These are phyloP conservation scores for Aricia artaxerxes DNA, from an alignment of 2,888 invertebrate genomes.

Conservation along the genomic window DNA sequence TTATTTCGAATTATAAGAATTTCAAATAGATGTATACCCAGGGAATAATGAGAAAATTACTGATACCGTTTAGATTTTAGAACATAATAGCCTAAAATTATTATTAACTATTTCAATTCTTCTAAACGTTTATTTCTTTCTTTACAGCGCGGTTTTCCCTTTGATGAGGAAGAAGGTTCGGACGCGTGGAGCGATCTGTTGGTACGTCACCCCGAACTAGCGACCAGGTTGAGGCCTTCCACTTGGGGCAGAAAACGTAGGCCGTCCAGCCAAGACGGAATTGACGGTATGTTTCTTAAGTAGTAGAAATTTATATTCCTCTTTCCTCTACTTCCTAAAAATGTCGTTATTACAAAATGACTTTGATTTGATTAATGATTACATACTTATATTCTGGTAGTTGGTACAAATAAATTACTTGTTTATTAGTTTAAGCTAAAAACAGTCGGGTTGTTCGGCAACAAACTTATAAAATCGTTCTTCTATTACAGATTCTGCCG, in stretches of 20 bases:
- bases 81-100: no score
- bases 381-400: no score
- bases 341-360: neutral
- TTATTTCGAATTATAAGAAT: neutral
- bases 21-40: neutral
- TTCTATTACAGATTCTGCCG: slow-evolving; percentile 69
- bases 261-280: slow-evolving; percentile 71
- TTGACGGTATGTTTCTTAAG: slow-evolving; percentile 57
- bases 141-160: slow-evolving; percentile 83
- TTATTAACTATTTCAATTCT: neutral
- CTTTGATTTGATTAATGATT: neutral
- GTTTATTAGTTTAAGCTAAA: neutral
- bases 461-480: neutral
- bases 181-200: slow-evolving; percentile 85
- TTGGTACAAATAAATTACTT: no score
- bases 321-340: neutral
- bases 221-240: slow-evolving; percentile 82
- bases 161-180: slow-evolving; percentile 82
- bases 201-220: slow-evolving; percentile 87
- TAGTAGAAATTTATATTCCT: neutral
- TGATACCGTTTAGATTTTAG: no score
- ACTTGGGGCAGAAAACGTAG: slow-evolving; percentile 73
- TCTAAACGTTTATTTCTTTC: slow-evolving; percentile 37
- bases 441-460: neutral
- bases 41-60: neutral